Base-by-base conservation (phyloP, 2,888 invertebrate species). In the Herminia tarsipennalis region DNA sequence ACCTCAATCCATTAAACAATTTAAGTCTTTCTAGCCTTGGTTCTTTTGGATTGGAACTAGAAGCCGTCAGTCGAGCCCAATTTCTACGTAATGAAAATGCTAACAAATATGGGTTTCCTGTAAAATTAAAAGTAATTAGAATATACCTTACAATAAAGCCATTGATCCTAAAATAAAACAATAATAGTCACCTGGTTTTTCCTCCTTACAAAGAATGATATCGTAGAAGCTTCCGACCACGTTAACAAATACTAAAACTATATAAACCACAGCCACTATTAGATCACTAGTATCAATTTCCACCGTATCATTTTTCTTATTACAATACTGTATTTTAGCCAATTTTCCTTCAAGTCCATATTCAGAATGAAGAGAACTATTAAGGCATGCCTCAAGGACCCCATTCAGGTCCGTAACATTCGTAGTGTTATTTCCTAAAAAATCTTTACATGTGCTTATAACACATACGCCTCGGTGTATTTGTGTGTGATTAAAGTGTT, bases 401-500 rank as follows among this genome's bases (percentile, higher is more conserved):
- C 12, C n/a, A 8, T 27, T n/a, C 32, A 32, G 29, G 40, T 29
- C 28, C 39, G 69, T 61, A 39, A 50, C 52, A 38, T 68, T 57
- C 5, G 17, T n/a, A 1, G 22, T 24, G 2, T 8, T 3, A 35
- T 27, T 60, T 41, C 56, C 37, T 14, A 63, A 28, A 14, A 66
- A 74, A n/a, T 57, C 48, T 56, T 71, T 74, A 52, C 89, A 90
- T 3, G 78, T 74, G 10, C 40, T 66, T 5, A 80, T 81, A 1
- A 87, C 73, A 56, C 90, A 90, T 0, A 88, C 67, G 1, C 80
- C 89, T 67, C 88, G 70, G 37, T 90, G 88, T 66, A 90, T 75
- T 63, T 81, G 76, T 36, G 87, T 81, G 56, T 88, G 86, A 47
- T 90, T 86, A 58, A 73, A 90, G 56, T 90, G 89, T 57, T 88